Conservation (phyloP, 2,888 invertebrate genomes). For the Cotesia congregata region DNA sequence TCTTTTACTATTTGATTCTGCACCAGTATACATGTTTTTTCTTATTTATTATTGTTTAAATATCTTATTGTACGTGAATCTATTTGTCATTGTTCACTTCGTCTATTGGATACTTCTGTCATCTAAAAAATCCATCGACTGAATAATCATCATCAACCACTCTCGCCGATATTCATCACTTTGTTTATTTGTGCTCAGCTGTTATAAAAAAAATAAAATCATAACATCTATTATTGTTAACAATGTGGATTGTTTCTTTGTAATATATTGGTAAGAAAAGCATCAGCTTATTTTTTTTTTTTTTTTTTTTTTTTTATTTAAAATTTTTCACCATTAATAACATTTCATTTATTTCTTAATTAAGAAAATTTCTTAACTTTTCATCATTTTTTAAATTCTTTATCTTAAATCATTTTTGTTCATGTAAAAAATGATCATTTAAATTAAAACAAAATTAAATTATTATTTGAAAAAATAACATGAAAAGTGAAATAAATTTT, state of each 20-base stretch:
- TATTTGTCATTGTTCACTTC: neutral
- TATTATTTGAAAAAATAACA: neutral
- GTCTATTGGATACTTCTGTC: conserved; percentile 1
- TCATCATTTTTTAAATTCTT: neutral
- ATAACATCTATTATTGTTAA: neutral
- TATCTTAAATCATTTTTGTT: no score
- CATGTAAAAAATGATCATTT: no score
- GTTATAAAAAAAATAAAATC: neutral
- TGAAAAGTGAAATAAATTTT: neutral
- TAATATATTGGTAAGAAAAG: neutral
- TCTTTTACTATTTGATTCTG: neutral
- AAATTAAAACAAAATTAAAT: no score
- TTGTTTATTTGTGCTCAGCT: neutral
- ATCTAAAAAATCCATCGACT: neutral
- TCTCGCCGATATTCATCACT: neutral
- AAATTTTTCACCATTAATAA: neutral
- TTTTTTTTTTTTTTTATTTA: neutral
- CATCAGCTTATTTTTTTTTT: neutral
- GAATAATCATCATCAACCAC: neutral
- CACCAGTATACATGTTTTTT: neutral
- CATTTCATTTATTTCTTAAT: neutral
- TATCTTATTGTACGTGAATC: neutral
- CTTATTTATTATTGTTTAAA: neutral
- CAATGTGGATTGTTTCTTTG: neutral
- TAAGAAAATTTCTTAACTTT: neutral